These are phyloP conservation scores for Eucera pruinosa DNA, from an alignment of 2,888 invertebrate genomes.

Conservation along the genomic window DNA sequence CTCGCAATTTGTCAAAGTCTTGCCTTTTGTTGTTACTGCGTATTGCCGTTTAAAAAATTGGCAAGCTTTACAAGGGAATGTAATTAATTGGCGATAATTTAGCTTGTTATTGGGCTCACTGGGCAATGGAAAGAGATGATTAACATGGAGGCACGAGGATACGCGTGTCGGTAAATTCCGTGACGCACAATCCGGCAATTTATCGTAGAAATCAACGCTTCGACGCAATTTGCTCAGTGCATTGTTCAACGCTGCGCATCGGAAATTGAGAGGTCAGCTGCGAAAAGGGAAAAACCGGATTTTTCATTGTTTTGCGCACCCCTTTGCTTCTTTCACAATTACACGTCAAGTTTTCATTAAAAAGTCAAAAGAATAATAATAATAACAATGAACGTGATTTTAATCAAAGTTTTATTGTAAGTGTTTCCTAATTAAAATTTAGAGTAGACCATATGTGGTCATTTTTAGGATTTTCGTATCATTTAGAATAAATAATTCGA, in stretches of 20 bases:
- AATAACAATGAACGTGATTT: too few relatives aligned
- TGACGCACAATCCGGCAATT: constrained; percentile 45
- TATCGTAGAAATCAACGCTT: constrained; percentile 34
- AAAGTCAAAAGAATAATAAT: background rate
- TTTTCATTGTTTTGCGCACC: constrained; percentile 14
- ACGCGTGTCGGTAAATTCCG: constrained; percentile 36
- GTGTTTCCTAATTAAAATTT: too few relatives aligned
- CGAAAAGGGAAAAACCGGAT: constrained; percentile 14
- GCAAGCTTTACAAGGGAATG: background rate
- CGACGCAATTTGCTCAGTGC: constrained; percentile 23
- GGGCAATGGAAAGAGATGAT: background rate
- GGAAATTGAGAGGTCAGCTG: constrained; percentile 30
- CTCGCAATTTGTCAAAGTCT: too few relatives aligned
- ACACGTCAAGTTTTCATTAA: background rate
- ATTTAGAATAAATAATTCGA: too few relatives aligned
- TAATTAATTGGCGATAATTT: constrained; percentile 1
- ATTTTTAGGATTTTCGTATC: too few relatives aligned
- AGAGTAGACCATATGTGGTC: too few relatives aligned
- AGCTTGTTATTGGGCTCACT: background rate
- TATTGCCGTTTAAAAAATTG: background rate
- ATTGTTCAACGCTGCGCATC: constrained; percentile 18
- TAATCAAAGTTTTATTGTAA: too few relatives aligned
- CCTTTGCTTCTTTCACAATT: background rate
- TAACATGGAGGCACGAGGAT: constrained; percentile 6
- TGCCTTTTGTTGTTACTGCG: too few relatives aligned